Conservation (phyloP, 2,888 invertebrate genomes). For the Orchesella flavescens region DNA sequence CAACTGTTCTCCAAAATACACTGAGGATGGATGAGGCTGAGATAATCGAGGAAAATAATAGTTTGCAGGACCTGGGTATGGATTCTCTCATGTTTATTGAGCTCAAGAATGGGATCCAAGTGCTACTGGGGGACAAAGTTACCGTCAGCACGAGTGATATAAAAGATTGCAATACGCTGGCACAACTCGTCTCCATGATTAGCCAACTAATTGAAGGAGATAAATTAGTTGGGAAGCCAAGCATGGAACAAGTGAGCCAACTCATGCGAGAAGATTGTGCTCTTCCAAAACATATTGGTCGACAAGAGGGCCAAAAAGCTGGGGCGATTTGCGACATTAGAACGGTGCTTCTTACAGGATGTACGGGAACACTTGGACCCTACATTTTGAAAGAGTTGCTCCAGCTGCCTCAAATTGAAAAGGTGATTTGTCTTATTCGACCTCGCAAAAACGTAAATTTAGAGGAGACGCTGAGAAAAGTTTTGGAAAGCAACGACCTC, state of each 20-base stretch:
- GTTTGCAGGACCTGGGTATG: background rate
- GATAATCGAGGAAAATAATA: background rate
- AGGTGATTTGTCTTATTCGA: conserved; percentile 41
- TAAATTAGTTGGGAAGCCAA: background rate
- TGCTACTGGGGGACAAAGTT: background rate
- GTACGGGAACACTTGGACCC: conserved; percentile 40
- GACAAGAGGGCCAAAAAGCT: too few species aligned
- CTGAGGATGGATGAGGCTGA: background rate
- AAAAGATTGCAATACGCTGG: background rate
- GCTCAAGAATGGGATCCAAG: background rate
- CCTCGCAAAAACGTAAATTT: background rate
- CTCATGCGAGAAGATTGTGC: background rate
- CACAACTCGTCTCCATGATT: background rate
- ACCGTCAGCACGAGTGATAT: background rate
- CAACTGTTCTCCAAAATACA: background rate
- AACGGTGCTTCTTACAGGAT: too few species aligned
- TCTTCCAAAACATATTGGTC: background rate
- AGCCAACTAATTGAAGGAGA: too few species aligned
- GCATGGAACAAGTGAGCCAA: background rate
- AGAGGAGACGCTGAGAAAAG: background rate
- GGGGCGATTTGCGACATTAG: too few species aligned
- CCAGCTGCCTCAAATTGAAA: background rate
- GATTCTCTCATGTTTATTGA: conserved; percentile 15
- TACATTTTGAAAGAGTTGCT: conserved; percentile 46
- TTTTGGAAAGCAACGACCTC: background rate